These are phyloP conservation scores for Diglossa cyanea DNA, from an alignment of 2,797 vertebrate genomes.

Conservation along the genomic window DNA sequence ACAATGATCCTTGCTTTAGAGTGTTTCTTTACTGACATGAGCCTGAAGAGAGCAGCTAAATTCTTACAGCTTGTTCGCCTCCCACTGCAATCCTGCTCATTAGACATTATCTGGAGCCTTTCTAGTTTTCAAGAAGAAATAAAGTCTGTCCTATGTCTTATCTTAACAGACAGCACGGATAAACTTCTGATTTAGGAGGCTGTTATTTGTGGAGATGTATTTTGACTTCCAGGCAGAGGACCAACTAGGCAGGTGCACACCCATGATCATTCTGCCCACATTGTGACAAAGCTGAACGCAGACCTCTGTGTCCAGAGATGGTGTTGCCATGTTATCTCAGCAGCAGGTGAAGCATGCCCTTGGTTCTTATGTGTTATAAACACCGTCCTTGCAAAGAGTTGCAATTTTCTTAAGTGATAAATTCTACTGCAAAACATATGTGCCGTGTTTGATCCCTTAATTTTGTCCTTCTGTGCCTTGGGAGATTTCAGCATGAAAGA, in stretches of 20 bases:
- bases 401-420: background rate
- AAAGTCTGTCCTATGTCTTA: background rate
- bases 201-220: background rate
- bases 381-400: background rate
- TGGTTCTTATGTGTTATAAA: background rate
- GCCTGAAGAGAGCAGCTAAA: background rate
- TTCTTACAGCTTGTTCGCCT: background rate
- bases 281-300: background rate
- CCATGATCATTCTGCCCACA: background rate
- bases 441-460: background rate
- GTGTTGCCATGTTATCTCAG: background rate
- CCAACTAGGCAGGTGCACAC: background rate
- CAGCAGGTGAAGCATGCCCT: background rate
- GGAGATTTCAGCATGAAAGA: background rate
- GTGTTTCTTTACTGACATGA: background rate
- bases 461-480: background rate
- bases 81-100: background rate
- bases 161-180: background rate
- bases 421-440: background rate
- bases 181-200: background rate
- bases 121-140: background rate
- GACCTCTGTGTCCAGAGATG: background rate
- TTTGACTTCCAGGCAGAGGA: background rate
- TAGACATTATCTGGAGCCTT: background rate
- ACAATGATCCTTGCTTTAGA: background rate